These are phyloP conservation scores for Rhagoletis zephyria DNA, from an alignment of 1,140 invertebrate genomes.

Conservation along the genomic window DNA sequence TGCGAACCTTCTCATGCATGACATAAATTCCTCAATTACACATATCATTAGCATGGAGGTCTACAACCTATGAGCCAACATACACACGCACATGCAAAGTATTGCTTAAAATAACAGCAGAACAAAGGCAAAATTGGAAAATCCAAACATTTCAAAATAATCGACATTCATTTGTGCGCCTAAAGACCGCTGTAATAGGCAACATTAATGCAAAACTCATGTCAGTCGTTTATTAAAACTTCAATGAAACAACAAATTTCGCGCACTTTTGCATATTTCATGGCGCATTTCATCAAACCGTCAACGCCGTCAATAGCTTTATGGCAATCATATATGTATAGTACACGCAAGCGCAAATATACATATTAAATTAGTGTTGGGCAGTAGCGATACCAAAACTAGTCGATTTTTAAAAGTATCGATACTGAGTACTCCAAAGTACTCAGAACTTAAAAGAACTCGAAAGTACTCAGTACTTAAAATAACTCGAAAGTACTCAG, in stretches of 20 bases:
- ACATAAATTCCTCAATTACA: slow-evolving; percentile 6
- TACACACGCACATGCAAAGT: neutral
- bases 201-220: slow-evolving; percentile 50
- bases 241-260: slow-evolving; percentile 42
- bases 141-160: slow-evolving; percentile 48
- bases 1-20: neutral
- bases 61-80: neutral
- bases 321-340: neutral
- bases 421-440: too few species aligned
- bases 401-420: too few species aligned
- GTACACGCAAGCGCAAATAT: neutral
- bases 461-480: too few species aligned
- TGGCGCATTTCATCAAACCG: slow-evolving; percentile 46
- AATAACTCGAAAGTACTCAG: too few species aligned
- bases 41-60: slow-evolving; percentile 28
- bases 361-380: neutral
- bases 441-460: too few species aligned
- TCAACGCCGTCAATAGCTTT: slow-evolving; percentile 32
- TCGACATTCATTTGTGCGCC: slow-evolving; percentile 39
- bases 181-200: slow-evolving; percentile 42
- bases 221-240: slow-evolving; percentile 48
- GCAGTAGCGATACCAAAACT: too few species aligned
- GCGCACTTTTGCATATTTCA: slow-evolving; percentile 45
- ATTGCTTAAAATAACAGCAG: neutral
- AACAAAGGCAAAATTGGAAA: neutral